A percentile compares a stretch with the other conserved stretches of the same genome.
phyloP scores from a whole-genome alignment of 1,140 invertebrate genomes.

The Drosophila leontia region DNA sequence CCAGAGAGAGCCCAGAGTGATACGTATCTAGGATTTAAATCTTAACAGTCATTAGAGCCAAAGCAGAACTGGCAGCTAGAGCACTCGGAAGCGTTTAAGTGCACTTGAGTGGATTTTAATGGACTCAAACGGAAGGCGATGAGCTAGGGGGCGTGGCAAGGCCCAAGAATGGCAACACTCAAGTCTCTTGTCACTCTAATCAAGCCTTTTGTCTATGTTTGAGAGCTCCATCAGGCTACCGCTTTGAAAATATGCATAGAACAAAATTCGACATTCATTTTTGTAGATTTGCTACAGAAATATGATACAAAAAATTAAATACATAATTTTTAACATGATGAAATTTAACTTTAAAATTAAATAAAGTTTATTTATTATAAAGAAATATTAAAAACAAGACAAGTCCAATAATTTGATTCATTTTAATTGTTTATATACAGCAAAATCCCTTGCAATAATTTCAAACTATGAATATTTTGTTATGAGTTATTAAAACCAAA shows the following conservation, averaged over 20 bases:
- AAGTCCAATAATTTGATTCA: too few relatives aligned
- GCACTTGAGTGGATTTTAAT: constrained; percentile 83
- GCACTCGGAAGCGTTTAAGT: constrained; percentile 81
- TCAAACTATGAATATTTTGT: too few relatives aligned
- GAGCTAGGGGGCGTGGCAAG: constrained; percentile 21
- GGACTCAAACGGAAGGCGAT: constrained; percentile 51
- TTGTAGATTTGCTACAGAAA: too few relatives aligned
- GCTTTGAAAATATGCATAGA: constrained; percentile 1
- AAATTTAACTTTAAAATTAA: background rate
- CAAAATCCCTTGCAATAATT: too few relatives aligned
- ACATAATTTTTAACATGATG: background rate
- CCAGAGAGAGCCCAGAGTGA: background rate
- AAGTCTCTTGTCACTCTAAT: constrained; percentile 66
- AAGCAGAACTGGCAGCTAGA: constrained; percentile 42
- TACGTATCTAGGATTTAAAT: constrained; percentile 52
- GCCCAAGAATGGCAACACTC: constrained; percentile 1
- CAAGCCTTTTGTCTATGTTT: constrained; percentile 64
- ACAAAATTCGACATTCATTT: background rate
- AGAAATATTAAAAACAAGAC: too few relatives aligned
- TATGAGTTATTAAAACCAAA: background rate
- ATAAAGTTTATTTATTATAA: background rate
- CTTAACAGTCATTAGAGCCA: constrained; percentile 67
- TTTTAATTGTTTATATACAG: too few relatives aligned
- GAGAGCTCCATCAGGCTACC: constrained; percentile 1
- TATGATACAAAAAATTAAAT: background rate